Percentiles rank a stretch among this genome's conserved stretches.
Conservation (phyloP, 2,113 vertebrate genomes). For the Grallaria varia region DNA sequence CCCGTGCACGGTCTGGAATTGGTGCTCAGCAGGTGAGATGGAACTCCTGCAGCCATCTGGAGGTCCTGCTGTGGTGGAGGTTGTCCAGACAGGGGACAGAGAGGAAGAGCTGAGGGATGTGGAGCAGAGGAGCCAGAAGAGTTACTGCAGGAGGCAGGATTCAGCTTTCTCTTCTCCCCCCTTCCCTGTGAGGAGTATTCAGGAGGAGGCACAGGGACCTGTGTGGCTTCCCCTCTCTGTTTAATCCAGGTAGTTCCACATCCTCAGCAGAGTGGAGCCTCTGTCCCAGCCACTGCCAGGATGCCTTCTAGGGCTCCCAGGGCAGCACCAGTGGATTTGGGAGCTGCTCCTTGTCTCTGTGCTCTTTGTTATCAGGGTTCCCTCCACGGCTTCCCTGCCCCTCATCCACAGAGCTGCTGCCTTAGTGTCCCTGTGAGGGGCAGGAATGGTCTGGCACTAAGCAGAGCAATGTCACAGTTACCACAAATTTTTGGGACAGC, state of each 20-base stretch:
- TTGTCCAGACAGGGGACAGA: not conserved
- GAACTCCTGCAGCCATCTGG: fast-evolving
- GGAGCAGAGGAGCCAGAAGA: not conserved
- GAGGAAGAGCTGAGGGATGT: not conserved
- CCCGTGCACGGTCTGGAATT: not conserved
- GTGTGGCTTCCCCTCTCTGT: not conserved
- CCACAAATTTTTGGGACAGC: not conserved
- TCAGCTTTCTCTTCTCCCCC: not conserved
- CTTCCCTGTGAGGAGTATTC: not conserved
- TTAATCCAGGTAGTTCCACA: not conserved
- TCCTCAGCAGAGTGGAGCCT: not conserved
- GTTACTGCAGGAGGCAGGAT: not conserved
- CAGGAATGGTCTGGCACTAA: not conserved
- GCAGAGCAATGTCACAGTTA: not conserved
- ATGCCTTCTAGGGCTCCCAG: too few species aligned
- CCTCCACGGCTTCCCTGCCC: not conserved
- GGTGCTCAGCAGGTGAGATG: not conserved
- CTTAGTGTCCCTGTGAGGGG: not conserved
- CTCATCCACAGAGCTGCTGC: not conserved
- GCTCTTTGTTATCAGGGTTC: not conserved
- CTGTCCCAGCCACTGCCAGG: not conserved
- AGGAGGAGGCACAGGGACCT: not conserved
- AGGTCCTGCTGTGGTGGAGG: not conserved
- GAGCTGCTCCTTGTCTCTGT: not conserved
- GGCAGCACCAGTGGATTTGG: not conserved